Evolutionary conservation across 2,113 vertebrate genomes (phyloP).

Genomic region (Oxyura jamaicensis): DNA sequence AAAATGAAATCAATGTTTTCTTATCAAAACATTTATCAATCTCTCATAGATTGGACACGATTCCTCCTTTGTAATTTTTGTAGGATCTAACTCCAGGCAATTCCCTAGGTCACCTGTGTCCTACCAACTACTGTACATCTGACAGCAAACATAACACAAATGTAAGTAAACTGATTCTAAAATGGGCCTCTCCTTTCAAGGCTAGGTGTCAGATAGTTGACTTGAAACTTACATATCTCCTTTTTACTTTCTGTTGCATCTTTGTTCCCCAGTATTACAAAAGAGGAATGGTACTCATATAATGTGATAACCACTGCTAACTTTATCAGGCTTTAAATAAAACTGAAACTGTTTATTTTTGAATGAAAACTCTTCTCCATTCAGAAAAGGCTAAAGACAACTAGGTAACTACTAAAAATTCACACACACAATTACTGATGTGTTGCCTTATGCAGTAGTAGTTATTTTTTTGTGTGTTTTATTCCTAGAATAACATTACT

Average conservation of each 20-base stretch:
- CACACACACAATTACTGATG: neutral
- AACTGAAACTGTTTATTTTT: neutral
- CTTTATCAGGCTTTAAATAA: neutral
- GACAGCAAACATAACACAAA: neutral
- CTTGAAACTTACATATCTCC: neutral
- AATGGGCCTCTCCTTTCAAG: neutral
- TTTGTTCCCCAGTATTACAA: neutral
- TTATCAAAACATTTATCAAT: conserved; percentile 6
- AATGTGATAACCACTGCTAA: neutral
- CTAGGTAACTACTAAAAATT: neutral
- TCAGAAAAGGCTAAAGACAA: neutral
- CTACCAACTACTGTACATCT: neutral
- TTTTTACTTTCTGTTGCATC: neutral
- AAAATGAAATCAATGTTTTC: conserved; percentile 52
- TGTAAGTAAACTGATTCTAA: neutral
- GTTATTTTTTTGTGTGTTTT: neutral
- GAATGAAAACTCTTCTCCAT: neutral
- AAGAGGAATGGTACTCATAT: neutral
- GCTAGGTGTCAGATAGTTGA: neutral
- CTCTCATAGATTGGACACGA: neutral
- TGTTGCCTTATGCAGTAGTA: neutral
- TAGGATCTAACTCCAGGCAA: neutral
- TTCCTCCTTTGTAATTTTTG: neutral
- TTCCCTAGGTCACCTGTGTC: neutral
- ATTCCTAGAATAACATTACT: neutral